These are phyloP conservation scores for Mormyrus proboscirostris DNA, from an alignment of 2,797 vertebrate species.

Conservation along the genomic window DNA sequence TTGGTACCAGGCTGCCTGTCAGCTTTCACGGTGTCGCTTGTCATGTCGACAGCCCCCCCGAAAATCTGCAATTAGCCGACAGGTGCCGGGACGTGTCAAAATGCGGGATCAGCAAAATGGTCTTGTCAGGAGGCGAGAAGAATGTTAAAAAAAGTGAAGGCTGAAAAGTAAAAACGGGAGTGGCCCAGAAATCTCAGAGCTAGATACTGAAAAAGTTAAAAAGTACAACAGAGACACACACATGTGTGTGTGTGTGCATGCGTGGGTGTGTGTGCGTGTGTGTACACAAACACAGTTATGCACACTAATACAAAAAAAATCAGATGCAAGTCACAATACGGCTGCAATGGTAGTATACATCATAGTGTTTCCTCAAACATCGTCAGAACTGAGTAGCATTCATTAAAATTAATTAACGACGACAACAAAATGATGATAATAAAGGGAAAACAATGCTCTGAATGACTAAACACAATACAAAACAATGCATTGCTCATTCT, in stretches of 20 bases:
- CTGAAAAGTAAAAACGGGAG: not conserved
- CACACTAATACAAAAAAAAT: not conserved
- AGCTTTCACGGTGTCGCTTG: constrained; percentile 37
- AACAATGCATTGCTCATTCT: not conserved
- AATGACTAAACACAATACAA: not conserved
- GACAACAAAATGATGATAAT: not conserved
- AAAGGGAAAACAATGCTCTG: not conserved
- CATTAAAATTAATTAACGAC: not conserved
- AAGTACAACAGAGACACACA: not conserved
- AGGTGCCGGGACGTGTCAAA: not conserved
- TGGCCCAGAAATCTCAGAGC: not conserved
- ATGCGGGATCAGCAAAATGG: not conserved
- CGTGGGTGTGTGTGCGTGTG: not conserved
- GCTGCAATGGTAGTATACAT: not conserved
- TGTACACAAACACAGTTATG: not conserved
- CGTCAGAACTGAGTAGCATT: not conserved
- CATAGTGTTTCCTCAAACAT: not conserved
- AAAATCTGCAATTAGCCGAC: constrained; percentile 29
- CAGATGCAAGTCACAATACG: not conserved
- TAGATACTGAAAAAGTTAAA: not conserved
- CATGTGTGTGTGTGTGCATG: not conserved
- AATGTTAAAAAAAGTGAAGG: not conserved
- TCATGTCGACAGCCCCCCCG: not conserved
- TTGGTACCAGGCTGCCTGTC: constrained; percentile 50
- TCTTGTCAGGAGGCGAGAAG: not conserved